Evolutionary conservation across 2,888 invertebrate species (phyloP), one percentile per base, ranked within the genome.

Genomic region (Asteroscopus sphinx): DNA sequence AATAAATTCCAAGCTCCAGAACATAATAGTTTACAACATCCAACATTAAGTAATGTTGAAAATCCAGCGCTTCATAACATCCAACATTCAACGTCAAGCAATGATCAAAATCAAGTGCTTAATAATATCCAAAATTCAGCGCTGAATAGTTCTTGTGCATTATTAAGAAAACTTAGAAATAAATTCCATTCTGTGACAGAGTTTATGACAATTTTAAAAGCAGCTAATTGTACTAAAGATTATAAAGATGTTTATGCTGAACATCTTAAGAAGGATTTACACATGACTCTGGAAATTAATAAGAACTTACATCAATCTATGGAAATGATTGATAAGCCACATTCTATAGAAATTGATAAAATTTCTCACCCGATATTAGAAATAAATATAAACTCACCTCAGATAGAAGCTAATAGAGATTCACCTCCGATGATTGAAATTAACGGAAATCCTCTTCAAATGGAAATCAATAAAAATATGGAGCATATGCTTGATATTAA

Each of bases 331-430:
- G 26, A 46, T 30, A 62, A 42, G 6, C 13, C 49, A 21, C 33
- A 42, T 49, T 32, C 41, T 8, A 36, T 39, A 41, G 55, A 45
- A 45, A 45, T 33, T 30, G 12, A 48, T 7, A 60, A 35, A 44
- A 53, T 42, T 30, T 68, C 61, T 3, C 46, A 52, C 33, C 63
- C 47, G 25, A 41, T 54, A 28, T 21, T 54, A 21, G 64, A 52
- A 40, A 65, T 54, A 25, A 65, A 65, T 45, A 64, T 47, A 12
- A 53, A 62, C 48, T 54, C 35, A 7, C 25, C 35, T 25, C 35
- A 25, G 12, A 26, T 26, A 37, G 47, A 25, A 33, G 33, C 15
- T 15, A 35, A 26, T 35, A 16, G 12, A 26, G 35, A 26, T 11
- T 21, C 16, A 21, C 28, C 40, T 12, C 35, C 42, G n/a, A 40